These are phyloP conservation scores for Nerophis lumbriciformis DNA, from an alignment of 2,113 vertebrate species.

Conservation along the genomic window DNA sequence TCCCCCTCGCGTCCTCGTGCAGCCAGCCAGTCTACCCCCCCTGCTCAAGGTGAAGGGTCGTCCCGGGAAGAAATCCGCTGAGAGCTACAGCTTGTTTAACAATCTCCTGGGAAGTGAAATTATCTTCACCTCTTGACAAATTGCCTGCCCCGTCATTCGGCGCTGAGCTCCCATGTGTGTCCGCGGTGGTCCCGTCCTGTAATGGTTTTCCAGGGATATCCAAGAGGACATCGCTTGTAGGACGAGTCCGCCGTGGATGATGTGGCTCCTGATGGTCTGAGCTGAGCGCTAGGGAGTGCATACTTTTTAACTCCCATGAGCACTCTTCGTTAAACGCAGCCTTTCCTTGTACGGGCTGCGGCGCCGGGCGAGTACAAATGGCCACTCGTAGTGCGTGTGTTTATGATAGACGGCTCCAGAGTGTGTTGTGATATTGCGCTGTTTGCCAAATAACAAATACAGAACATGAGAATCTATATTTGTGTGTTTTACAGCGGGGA, in stretches of 20 bases:
- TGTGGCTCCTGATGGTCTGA: conserved; percentile 51
- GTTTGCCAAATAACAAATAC: conserved; percentile 43
- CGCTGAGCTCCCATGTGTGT: conserved; percentile 12
- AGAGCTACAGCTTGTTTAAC: conserved; percentile 63
- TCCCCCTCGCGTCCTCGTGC: conserved; percentile 45
- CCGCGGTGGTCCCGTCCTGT: conserved; percentile 19
- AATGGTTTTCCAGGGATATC: conserved; percentile 23
- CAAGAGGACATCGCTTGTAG: neutral
- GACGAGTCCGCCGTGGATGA: conserved; percentile 46
- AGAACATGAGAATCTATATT: conserved; percentile 51
- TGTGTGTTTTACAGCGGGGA: conserved; percentile 69
- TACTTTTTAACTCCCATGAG: conserved; percentile 65
- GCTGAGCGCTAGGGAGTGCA: conserved; percentile 45
- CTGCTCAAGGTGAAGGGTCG: conserved; percentile 61
- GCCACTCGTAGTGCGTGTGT: conserved; percentile 19
- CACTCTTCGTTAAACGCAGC: conserved; percentile 37
- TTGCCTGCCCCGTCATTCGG: conserved; percentile 23
- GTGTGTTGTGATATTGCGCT: conserved; percentile 25
- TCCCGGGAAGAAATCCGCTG: conserved; percentile 47
- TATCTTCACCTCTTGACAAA: conserved; percentile 60
- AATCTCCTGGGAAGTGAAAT: conserved; percentile 61
- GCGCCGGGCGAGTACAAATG: conserved; percentile 9
- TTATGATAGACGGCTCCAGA: conserved; percentile 12
- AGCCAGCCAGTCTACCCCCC: conserved; percentile 67
- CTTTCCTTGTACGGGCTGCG: conserved; percentile 52